Conservation (phyloP, 2,888 invertebrate species). For the Cantharis flavilabris region DNA sequence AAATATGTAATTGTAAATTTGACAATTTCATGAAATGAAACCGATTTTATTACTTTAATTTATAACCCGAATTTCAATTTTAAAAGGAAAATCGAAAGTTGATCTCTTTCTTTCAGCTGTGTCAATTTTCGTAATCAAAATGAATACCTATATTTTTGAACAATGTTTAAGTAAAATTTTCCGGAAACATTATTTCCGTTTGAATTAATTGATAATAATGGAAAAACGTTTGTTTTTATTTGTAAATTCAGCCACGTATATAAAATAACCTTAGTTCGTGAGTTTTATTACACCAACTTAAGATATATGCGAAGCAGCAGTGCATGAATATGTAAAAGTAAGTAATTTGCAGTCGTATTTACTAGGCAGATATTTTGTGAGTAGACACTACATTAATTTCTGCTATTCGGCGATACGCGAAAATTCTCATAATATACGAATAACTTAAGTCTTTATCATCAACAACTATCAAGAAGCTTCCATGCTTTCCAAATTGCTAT, state of each 20-base stretch:
- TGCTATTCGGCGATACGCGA: neutral
- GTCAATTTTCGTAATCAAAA: neutral
- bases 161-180: neutral
- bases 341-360: conserved; percentile 19
- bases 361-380: conserved; percentile 14
- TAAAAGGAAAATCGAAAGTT: neutral
- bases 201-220: neutral
- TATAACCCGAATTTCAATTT: neutral
- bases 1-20: neutral
- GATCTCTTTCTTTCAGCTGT: neutral
- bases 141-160: neutral
- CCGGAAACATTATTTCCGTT: neutral
- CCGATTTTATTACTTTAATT: neutral
- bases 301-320: conserved; percentile 13
- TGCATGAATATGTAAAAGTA: conserved; percentile 25
- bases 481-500: neutral
- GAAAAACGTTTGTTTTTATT: neutral
- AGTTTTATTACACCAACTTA: conserved; percentile 13
- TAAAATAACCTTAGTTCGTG: neutral
- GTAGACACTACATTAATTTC: conserved; percentile 4
- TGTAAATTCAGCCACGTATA: neutral
- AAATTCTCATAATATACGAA: neutral
- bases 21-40: neutral
- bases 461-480: neutral
- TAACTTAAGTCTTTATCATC: neutral